phyloP scores from a whole-genome alignment of 1,140 invertebrate species.

The Meloidogyne hapla region DNA sequence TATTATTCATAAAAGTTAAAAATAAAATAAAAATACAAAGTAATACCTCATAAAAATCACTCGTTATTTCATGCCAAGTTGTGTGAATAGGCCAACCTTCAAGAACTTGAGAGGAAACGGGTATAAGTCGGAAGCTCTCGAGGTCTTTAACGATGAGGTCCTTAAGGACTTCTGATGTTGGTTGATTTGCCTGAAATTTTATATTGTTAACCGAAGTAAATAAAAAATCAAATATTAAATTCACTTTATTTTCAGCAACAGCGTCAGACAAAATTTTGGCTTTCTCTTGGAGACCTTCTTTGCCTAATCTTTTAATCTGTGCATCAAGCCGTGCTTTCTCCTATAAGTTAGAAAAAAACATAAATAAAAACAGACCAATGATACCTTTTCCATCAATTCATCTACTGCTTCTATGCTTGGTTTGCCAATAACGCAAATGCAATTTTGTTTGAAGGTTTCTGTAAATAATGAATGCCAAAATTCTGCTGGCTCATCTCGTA shows the following conservation, averaged over 20 bases:
- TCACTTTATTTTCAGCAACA: conserved; percentile 74
- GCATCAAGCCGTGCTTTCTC: conserved; percentile 70
- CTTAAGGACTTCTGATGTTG: conserved; percentile 22
- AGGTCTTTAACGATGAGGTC: conserved; percentile 38
- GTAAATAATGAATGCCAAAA: conserved; percentile 76
- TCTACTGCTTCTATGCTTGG: conserved; percentile 67
- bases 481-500: conserved; percentile 70
- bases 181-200: conserved; percentile 24
- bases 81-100: conserved; percentile 32
- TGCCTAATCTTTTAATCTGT: conserved; percentile 71
- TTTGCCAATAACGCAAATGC: conserved; percentile 66
- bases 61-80: conserved; percentile 33
- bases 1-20: conserved; percentile 6
- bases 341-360: conserved; percentile 6
- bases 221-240: neutral
- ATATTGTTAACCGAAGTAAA: neutral
- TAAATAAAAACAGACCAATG: neutral
- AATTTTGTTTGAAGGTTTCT: conserved; percentile 71
- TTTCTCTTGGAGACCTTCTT: conserved; percentile 72
- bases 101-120: conserved; percentile 4
- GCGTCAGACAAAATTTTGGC: conserved; percentile 72
- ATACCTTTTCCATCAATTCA: conserved; percentile 56
- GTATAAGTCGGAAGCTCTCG: conserved; percentile 27
- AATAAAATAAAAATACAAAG: conserved; percentile 5
- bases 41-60: conserved; percentile 43